Conservation (phyloP, 2,888 invertebrate genomes). For the Stenchaetothrips biformis region DNA sequence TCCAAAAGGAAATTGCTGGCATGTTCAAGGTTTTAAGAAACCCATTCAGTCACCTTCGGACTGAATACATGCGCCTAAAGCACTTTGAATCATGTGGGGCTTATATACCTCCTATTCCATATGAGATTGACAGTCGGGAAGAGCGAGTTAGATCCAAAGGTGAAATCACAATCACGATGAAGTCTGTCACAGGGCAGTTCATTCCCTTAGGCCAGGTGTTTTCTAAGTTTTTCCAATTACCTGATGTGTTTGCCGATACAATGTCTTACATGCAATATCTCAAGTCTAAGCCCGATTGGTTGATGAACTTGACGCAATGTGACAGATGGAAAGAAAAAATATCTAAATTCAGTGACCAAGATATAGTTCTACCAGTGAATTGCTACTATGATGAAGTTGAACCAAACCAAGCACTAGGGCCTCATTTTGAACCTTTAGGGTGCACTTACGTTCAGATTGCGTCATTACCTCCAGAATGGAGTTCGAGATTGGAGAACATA, state of each 20-base stretch:
- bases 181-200: constrained; percentile 5
- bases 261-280: constrained; percentile 5
- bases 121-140: neutral
- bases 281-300: neutral
- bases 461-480: constrained; percentile 7
- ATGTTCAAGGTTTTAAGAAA: constrained; percentile 4
- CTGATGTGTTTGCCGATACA: constrained; percentile 7
- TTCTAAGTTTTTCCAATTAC: constrained; percentile 9
- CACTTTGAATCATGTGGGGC: neutral
- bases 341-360: constrained; percentile 4
- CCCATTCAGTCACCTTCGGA: neutral
- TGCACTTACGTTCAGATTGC: constrained; percentile 6
- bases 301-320: neutral
- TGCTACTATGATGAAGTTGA: constrained; percentile 9
- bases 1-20: constrained; percentile 9
- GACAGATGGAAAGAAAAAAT: constrained; percentile 1
- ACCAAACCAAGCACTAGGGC: neutral
- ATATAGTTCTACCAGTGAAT: constrained; percentile 1
- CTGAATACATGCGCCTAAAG: constrained; percentile 6
- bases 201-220: neutral
- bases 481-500: constrained; percentile 6
- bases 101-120: constrained; percentile 2
- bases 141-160: neutral
- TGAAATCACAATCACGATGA: neutral
- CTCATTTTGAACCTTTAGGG: neutral